These are phyloP conservation scores for Oceanodroma leucorhoa DNA, from an alignment of 2,797 vertebrate genomes.

Conservation along the genomic window DNA sequence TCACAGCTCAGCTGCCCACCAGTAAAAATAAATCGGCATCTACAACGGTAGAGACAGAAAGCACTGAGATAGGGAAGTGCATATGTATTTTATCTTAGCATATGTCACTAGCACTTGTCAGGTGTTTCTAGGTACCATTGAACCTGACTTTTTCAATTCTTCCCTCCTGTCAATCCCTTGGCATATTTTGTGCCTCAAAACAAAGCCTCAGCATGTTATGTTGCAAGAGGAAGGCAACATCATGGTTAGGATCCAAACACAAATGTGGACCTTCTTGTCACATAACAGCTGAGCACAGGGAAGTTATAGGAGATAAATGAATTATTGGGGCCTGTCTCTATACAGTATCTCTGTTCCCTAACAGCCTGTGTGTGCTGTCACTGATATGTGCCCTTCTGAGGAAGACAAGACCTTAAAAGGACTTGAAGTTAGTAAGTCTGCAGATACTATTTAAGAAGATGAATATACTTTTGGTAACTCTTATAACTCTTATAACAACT, in stretches of 20 bases:
- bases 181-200: neutral
- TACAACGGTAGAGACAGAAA: neutral
- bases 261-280: neutral
- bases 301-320: neutral
- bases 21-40: neutral
- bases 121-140: neutral
- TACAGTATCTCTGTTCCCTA: neutral
- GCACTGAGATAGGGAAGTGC: neutral
- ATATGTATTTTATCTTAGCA: neutral
- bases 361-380: neutral
- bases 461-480: neutral
- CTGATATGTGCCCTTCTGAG: neutral
- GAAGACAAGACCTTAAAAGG: neutral
- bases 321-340: neutral
- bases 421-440: neutral
- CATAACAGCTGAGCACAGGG: neutral
- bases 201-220: neutral
- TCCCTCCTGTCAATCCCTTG: neutral
- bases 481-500: neutral
- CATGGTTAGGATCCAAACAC: neutral
- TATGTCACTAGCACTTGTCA: neutral
- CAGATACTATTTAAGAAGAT: neutral
- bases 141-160: neutral
- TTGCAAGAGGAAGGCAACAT: neutral
- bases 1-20: neutral